Evolutionary conservation across 2,113 vertebrate genomes (phyloP).

Genomic region (Cynopterus brachyotis): DNA sequence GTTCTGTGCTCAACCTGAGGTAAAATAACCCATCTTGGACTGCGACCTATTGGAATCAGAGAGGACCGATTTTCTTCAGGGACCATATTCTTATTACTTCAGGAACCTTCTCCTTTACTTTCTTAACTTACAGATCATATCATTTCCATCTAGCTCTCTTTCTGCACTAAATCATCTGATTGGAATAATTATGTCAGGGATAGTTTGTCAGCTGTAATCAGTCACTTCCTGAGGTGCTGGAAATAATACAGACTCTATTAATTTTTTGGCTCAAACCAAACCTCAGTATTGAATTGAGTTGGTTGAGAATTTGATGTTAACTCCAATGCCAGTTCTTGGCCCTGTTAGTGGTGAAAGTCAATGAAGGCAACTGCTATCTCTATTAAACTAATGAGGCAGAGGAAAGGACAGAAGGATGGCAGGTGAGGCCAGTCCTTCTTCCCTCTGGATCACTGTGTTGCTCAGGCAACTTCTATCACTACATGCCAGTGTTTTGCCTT

Average conservation of each 20-base stretch:
- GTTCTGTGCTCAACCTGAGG: neutral
- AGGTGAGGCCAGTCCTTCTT: neutral
- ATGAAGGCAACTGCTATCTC: constrained; percentile 23
- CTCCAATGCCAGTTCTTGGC: constrained; percentile 7
- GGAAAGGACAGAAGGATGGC: neutral
- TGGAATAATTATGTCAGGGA: neutral
- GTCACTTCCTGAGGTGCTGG: neutral
- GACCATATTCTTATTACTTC: neutral
- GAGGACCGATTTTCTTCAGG: neutral
- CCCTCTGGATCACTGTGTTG: neutral
- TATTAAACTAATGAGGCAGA: constrained; percentile 23
- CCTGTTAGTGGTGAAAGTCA: neutral
- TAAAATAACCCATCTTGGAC: neutral
- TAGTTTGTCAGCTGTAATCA: neutral
- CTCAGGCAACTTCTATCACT: neutral
- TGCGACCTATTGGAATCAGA: neutral
- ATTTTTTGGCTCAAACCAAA: neutral
- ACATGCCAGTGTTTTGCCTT: constrained; percentile 26
- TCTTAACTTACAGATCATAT: neutral
- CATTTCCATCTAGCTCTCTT: neutral
- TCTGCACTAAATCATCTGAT: neutral
- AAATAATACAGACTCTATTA: neutral
- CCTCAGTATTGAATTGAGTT: neutral
- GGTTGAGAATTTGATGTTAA: constrained; percentile 44
- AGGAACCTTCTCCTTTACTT: neutral